Evolutionary conservation across 2,797 vertebrate species (phyloP), one percentile per base, ranked within the genome.

Genomic region (Myotis findleyi): DNA sequence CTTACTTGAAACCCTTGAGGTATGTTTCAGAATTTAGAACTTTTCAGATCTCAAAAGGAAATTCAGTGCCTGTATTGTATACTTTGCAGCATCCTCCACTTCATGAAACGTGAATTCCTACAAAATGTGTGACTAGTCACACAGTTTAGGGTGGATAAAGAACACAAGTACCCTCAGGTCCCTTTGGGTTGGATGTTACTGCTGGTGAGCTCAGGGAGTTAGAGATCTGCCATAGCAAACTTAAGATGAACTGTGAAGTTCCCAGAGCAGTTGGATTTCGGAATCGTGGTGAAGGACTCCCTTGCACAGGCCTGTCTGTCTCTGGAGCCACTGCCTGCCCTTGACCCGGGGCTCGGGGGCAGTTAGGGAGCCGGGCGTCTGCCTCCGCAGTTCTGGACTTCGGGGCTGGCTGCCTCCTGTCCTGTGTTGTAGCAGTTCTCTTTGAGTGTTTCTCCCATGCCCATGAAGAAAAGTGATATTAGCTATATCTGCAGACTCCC

Each of bases 381-480:
- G 95, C 95, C 91, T 95, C 87, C 85, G 92, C 93, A n/a, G 94
- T 84, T 96, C 96, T 89, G 95, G 96, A 84, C 89, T 96, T 96
- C 69, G 51, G 94, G 91, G 91, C 87, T 36, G 6, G 7, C 12
- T 85, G 55, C 81, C 76, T 82, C 87, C 87, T 87, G 96, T 96
- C 66, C 95, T 85, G 49, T 36, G 17, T 71, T 0, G 0, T 53
- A 86, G 96, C 92, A 85, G 75, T 79, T 88, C 44, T 93, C 51
- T 64, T 55, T 41, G 87, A 51, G 16, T 23, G 23, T n/a, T 41
- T 16, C 36, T 57, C 68, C 95, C 93, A 88, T 21, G 23, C 62
- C 66, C 94, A 75, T 20, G 36, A 92, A 44, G 94, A 59, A 69
- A 96, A 91, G 73, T 92, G 84, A 38, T 62, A 5, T 27, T 44